Evolutionary conservation across 2,797 vertebrate species (phyloP).

Genomic region (Argyrosomus regius): DNA sequence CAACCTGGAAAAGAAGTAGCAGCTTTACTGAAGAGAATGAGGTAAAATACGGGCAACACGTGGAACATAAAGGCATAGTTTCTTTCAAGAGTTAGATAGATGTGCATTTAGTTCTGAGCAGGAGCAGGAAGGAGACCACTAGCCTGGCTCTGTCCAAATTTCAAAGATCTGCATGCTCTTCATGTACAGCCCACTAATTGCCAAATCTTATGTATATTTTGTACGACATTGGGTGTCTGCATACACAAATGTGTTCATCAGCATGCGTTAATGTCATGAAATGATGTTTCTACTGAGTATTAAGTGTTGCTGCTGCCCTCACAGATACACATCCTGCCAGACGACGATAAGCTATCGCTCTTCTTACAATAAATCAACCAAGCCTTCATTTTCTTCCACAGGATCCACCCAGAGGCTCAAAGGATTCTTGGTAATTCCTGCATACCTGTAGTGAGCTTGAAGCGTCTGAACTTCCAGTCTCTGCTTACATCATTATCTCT

Average conservation of each 20-base stretch:
- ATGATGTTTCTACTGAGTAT: neutral
- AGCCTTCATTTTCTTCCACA: conserved; percentile 33
- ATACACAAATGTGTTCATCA: neutral
- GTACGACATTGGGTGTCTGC: neutral
- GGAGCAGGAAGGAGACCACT: too few relatives aligned
- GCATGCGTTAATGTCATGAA: too few relatives aligned
- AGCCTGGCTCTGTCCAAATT: neutral
- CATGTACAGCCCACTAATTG: neutral
- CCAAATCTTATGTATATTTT: neutral
- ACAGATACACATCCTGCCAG: neutral
- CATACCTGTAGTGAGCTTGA: conserved; percentile 91
- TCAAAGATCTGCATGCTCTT: neutral
- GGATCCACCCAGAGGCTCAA: conserved; percentile 75
- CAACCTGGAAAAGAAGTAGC: conserved; percentile 25
- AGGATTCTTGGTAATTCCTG: conserved; percentile 82
- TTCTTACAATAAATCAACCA: neutral
- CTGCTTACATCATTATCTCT: conserved; percentile 67
- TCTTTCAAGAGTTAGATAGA: too few relatives aligned
- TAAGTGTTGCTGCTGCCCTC: neutral
- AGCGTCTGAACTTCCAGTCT: conserved; percentile 89
- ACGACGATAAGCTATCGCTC: neutral
- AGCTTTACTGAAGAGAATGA: conserved; percentile 62
- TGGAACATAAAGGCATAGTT: neutral
- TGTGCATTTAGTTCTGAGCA: neutral
- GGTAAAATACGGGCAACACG: conserved; percentile 48